Conservation (phyloP, 1,140 invertebrate genomes). For the Lepidurus arcticus region DNA sequence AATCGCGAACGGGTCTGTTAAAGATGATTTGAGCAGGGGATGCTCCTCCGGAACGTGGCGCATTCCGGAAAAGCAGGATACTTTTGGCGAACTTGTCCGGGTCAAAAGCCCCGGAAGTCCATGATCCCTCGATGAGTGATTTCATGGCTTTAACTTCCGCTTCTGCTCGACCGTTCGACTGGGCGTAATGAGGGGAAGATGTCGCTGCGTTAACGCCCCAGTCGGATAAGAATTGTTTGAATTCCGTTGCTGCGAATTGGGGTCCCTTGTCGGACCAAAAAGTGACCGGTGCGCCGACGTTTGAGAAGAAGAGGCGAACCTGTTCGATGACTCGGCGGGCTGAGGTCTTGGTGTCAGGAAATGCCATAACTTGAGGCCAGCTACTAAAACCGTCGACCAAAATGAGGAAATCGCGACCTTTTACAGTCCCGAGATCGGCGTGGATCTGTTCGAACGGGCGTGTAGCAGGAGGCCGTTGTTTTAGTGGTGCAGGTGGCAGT, state of each 20-base stretch:
- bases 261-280: slow-evolving; percentile 12
- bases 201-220: slow-evolving; percentile 19
- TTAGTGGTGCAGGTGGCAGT: slow-evolving; percentile 35
- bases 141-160: slow-evolving; percentile 37
- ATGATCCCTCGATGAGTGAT: slow-evolving; percentile 39
- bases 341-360: not conserved
- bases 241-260: slow-evolving; percentile 24
- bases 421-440: slow-evolving; percentile 37
- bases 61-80: slow-evolving; percentile 31
- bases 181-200: slow-evolving; percentile 11
- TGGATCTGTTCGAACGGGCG: slow-evolving; percentile 39
- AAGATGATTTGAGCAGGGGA: slow-evolving; percentile 34
- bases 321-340: not conserved
- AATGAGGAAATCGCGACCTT: slow-evolving; percentile 23
- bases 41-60: not conserved
- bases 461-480: slow-evolving; percentile 34
- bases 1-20: slow-evolving; percentile 30
- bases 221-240: not conserved
- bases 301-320: not conserved
- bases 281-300: not conserved
- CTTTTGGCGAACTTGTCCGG: not conserved
- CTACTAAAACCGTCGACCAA: not conserved
- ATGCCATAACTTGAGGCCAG: not conserved
- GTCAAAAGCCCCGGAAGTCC: not conserved
- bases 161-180: slow-evolving; percentile 26